These are phyloP conservation scores for Nebria salina DNA, from an alignment of 2,888 invertebrate species.

Conservation along the genomic window DNA sequence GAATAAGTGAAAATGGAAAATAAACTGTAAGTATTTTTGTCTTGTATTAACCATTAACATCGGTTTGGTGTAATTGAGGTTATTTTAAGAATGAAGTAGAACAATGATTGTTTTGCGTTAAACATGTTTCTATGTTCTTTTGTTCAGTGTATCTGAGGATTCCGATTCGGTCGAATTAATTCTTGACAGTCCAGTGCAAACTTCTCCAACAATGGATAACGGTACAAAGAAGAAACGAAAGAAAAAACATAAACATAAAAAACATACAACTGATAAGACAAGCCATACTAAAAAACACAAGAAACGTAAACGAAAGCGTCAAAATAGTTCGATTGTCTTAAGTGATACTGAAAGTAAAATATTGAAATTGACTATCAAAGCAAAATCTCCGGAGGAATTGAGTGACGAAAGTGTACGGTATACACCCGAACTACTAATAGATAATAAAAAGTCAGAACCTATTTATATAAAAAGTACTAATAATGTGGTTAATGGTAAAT, in stretches of 20 bases:
- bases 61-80: background rate
- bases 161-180: constrained; percentile 49
- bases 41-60: background rate
- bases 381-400: constrained; percentile 56
- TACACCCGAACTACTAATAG: constrained; percentile 58
- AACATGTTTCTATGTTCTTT: constrained; percentile 19
- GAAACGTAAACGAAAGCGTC: constrained; percentile 67
- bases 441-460: constrained; percentile 49
- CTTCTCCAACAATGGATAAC: constrained; percentile 32
- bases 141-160: constrained; percentile 49
- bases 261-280: constrained; percentile 64
- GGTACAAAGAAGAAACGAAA: constrained; percentile 72
- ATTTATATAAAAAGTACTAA: constrained; percentile 53
- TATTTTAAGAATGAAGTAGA: constrained; percentile 10
- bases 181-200: constrained; percentile 41
- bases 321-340: constrained; percentile 54
- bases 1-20: constrained; percentile 32
- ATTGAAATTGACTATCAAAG: constrained; percentile 57
- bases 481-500: constrained; percentile 57
- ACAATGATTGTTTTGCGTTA: constrained; percentile 22
- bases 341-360: constrained; percentile 58
- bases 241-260: constrained; percentile 69
- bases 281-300: constrained; percentile 71
- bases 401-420: constrained; percentile 58
- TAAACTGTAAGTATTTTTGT: constrained; percentile 36